Evolutionary conservation across 92 coral and sea anemone genomes (phyloP), one percentile per base, ranked within the genome.

Genomic region (Epizoanthus fatuus): DNA sequence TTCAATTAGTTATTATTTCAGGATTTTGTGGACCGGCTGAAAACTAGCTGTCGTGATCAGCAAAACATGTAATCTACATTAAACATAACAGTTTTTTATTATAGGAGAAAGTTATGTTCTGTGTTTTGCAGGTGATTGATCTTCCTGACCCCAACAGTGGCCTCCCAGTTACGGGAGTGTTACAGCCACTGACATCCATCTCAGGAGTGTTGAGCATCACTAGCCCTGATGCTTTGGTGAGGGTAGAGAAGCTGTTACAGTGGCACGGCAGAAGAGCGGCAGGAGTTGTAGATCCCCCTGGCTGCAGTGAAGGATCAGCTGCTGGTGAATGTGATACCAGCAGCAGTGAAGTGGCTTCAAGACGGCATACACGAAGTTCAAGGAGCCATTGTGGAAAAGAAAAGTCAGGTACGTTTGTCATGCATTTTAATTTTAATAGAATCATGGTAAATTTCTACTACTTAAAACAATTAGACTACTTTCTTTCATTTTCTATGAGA

Each of bases 101-200:
- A 22, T 22, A 9, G 7, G 13, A 16, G 6, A 54, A 20, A 20
- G 7, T 20, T 6, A 16, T 9, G 15, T n/a, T 22, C 29, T 60
- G 29, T 71, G 35, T 54, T 72, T 20, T 67, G 29, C 89, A 96
- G 99, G 94, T 96, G 42, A 64, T 95, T 19, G 99, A 96, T 53
- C 75, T 95, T 64, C 78, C 58, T 19, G 99, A 95, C 56, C 94
- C 97, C 25, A 93, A 80, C 10, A 77, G 75, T 45, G 89, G 93
- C 17, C 45, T 92, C 11, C 95, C 92, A 47, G 93, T 96, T 17
- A 91, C 90, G 19, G 94, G 93, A 14, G 91, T 93, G 8, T 84
- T 96, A 2, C 98, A 96, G 83, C 98, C 99, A 17, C 82, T 96
- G 22, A 95, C 99, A 4, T 93, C 98, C 3, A 77, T 91, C 69